phyloP scores from a whole-genome alignment of 2,888 invertebrate genomes.

The Hirtodrosophila duncani region DNA sequence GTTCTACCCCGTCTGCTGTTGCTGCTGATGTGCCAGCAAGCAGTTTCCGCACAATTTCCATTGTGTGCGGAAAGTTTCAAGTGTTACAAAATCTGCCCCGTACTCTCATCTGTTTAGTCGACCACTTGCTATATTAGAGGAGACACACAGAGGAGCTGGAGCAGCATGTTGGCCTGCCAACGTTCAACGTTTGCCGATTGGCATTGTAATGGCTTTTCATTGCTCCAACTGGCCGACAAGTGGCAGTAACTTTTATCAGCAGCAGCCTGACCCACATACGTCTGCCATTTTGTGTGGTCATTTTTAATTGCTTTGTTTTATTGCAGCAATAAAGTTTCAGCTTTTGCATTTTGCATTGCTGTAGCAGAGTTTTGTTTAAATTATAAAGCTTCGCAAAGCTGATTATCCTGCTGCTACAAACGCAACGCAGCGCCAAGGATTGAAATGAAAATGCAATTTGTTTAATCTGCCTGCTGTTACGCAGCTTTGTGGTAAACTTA shows the following conservation, averaged over 20 bases:
- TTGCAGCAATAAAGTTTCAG: conserved; percentile 42
- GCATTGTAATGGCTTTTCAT: conserved; percentile 61
- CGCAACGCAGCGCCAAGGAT: too few relatives aligned
- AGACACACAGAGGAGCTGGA: conserved; percentile 1
- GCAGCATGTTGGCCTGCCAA: conserved; percentile 20
- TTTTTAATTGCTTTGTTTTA: conserved; percentile 69
- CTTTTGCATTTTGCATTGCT: conserved; percentile 8
- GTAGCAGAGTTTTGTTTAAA: conserved; percentile 16
- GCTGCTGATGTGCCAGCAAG: conserved; percentile 16
- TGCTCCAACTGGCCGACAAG: conserved; percentile 28
- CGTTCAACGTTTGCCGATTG: conserved; percentile 57
- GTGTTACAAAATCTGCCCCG: conserved; percentile 30
- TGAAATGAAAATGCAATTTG: too few relatives aligned
- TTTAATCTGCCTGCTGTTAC: too few relatives aligned
- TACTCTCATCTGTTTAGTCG: neutral
- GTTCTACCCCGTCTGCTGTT: neutral
- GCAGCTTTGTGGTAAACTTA: too few relatives aligned
- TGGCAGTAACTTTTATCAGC: conserved; percentile 44
- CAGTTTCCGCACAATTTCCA: conserved; percentile 62
- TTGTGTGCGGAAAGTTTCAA: conserved; percentile 42
- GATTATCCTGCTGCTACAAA: too few relatives aligned
- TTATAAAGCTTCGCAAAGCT: too few relatives aligned
- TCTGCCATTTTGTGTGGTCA: conserved; percentile 39
- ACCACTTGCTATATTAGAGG: conserved; percentile 28
- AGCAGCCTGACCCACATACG: conserved; percentile 54